Base-by-base conservation (phyloP, 2,888 invertebrate genomes). In the Asteroscopus sphinx region DNA sequence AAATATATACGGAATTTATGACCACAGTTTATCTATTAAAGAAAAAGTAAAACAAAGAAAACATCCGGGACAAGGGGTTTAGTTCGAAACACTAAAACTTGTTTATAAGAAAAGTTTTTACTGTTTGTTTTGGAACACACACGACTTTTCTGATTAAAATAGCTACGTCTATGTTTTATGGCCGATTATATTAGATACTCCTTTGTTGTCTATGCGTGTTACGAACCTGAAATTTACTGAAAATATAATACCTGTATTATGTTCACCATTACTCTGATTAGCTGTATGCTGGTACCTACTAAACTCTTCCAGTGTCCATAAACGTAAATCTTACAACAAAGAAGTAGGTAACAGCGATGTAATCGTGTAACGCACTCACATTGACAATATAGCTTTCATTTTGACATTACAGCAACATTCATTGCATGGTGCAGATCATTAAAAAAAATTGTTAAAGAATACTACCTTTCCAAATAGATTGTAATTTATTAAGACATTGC, bases 21-120 rank as follows among this genome's bases (percentile, higher is more conserved):
- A 36, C 26, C 16, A 25, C 21, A 36, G 2, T 37, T 36, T n/a
- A 51, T 39, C 46, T n/a, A 42, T 51, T 63, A 36, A 28, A 37
- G 45, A 48, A 49, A 56, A 28, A 36, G 39, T 25, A 7, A 28
- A 58, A 37, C 36, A 52, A 48, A 57, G 37, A 32, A 45, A 39
- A 58, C 33, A 51, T 40, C 35, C 30, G 39, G 37, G 17, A 70
- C 51, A 51, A 66, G 51, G 44, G 51, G 49, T 44, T 70, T 32
- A 4, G 54, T 63, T 48, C 11, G 11, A 16, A 26, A 51, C 46
- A 65, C 41, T 66, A 46, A 70, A 70, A 65, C 39, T 66, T 52
- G 16, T 30, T 42, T 58, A 47, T 36, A 47, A 33, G 42, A 32
- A 64, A 66, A 70, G 57, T 64, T 66, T 65, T 63, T 58, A 64